Conservation (phyloP, 1,140 invertebrate species). For the Mercenaria mercenaria region DNA sequence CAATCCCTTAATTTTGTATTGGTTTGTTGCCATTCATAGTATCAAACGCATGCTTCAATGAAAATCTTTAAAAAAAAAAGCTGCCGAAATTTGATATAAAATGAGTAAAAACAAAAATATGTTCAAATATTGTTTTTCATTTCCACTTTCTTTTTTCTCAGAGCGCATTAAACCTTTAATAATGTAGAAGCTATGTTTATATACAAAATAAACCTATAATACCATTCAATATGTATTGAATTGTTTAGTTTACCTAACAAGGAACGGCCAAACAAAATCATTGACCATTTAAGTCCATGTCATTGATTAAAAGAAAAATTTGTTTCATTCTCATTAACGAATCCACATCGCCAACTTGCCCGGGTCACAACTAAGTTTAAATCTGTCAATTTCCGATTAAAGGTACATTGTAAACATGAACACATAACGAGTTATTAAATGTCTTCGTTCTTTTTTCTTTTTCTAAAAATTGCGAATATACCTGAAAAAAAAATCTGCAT, state of each 20-base stretch:
- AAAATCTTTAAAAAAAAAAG: too few relatives aligned
- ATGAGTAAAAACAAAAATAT: background rate
- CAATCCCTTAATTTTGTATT: too few relatives aligned
- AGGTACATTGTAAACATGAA: too few relatives aligned
- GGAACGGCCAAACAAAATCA: background rate
- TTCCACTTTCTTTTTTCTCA: background rate
- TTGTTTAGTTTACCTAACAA: background rate
- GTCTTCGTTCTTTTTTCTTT: too few relatives aligned
- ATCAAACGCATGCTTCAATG: too few relatives aligned
- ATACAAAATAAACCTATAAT: background rate
- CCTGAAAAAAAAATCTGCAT: too few relatives aligned
- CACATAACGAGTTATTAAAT: too few relatives aligned
- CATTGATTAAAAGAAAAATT: background rate
- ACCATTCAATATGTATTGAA: slow-evolving; percentile 15
- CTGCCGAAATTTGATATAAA: too few relatives aligned
- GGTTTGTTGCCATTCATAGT: too few relatives aligned
- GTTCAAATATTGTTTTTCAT: background rate
- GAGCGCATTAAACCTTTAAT: background rate
- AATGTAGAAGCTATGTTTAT: background rate
- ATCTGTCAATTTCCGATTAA: background rate
- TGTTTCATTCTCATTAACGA: background rate
- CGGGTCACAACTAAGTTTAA: background rate
- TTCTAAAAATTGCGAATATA: too few relatives aligned
- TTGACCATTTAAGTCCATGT: background rate
- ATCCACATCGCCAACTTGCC: background rate